Evolutionary conservation across 2,113 vertebrate species (phyloP), one percentile per base, ranked within the genome.

Genomic region (Channa argus): DNA sequence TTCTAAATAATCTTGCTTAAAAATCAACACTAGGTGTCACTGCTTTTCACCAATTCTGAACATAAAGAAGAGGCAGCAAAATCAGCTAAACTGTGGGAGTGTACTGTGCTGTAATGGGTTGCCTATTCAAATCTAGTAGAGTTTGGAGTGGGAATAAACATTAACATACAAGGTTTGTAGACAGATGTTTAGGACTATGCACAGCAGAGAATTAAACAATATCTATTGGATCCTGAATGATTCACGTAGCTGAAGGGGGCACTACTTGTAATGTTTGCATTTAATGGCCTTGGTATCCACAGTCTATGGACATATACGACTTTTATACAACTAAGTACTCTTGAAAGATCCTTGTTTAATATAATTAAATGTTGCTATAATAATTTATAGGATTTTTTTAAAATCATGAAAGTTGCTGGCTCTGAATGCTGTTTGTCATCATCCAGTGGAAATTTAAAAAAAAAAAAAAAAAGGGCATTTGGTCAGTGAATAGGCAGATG

Each of bases 1-100:
- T 70, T 53, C 39, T 33, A 36, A n/a, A 14, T 50, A 11, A 24
- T 15, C 33, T 15, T 59, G 3, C 67, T n/a, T n/a, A 10, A 54
- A 84, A 69, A 76, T 1, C 8, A 33, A 39, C 75, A 79, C 75
- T 71, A 69, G 74, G 45, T 84, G 87, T 78, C 78, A 73, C 74
- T 74, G 41, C 78, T 77, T 46, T 60, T 3, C 36, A 50, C 1
- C 38, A 47, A 11, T 55, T 15, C 14, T n/a, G 59, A 3, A 60
- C 7, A 73, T 41, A 58, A 63, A 59, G 52, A 61, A 36, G 52
- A 58, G 14, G 33, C 5, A 63, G 13, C 53, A 58, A 45, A 8
- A 41, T 61, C 2, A 58, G 15, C 50, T 33, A 51, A 63, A 41
- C 6, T 10, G 43, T 10, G 34, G 8, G 54, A 64, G 54, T 38